Conservation (phyloP, 1,140 invertebrate genomes). For the Panagrolaimus sp. region DNA sequence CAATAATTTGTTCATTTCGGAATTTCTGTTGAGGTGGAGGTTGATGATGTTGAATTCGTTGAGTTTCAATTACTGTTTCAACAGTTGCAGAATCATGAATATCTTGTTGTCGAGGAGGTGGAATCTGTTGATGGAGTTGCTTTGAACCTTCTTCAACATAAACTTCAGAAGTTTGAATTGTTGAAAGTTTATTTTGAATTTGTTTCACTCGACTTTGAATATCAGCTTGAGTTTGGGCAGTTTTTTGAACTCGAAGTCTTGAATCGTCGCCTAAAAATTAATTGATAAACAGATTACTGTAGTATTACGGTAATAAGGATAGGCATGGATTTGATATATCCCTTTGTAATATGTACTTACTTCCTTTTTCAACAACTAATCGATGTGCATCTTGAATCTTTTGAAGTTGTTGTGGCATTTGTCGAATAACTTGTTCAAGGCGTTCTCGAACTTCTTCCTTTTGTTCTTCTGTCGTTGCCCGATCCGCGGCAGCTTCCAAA, state of each 20-base stretch:
- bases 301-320: neutral
- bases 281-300: neutral
- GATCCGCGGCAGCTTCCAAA: constrained; percentile 20
- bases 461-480: constrained; percentile 11
- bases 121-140: neutral
- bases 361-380: constrained; percentile 3
- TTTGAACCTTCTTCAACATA: neutral
- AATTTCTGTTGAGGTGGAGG: neutral
- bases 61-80: neutral
- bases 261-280: constrained; percentile 7
- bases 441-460: constrained; percentile 26
- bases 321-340: too few relatives aligned
- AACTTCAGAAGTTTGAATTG: neutral
- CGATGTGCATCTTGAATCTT: neutral
- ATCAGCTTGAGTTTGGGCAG: neutral
- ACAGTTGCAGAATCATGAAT: neutral
- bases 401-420: constrained; percentile 18
- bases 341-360: neutral
- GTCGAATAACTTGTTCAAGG: constrained; percentile 28
- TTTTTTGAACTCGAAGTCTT: neutral
- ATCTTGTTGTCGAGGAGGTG: neutral
- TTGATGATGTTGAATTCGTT: neutral
- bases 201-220: neutral
- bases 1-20: neutral
- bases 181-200: constrained; percentile 6